phyloP scores from a whole-genome alignment of 2,797 vertebrate species.

The Intellagama lesueurii region DNA sequence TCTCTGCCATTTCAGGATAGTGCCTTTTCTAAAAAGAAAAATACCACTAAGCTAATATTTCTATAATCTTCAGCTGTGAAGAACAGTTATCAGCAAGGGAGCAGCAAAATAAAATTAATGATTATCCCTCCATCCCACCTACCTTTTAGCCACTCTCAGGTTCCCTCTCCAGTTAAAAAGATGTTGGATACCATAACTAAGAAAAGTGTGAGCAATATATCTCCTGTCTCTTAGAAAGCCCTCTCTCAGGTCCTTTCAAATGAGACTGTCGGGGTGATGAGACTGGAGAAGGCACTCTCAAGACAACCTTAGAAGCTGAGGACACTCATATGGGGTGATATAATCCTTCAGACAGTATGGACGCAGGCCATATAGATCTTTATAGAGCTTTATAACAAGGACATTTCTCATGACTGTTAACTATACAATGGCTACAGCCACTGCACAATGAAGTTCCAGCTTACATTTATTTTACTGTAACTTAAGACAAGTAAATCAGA shows the following conservation, averaged over 20 bases:
- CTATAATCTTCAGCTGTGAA: background rate
- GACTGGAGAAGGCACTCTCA: no score
- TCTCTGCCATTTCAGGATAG: slow-evolving; percentile 63
- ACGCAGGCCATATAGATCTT: no score
- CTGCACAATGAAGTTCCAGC: background rate
- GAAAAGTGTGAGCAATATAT: no score
- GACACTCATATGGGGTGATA: no score
- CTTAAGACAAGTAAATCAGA: background rate
- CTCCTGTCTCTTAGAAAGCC: no score
- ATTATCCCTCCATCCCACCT: background rate
- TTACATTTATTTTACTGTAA: background rate
- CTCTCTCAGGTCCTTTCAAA: no score
- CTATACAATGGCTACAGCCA: background rate
- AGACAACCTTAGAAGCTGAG: no score
- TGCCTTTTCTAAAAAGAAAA: slow-evolving; percentile 63
- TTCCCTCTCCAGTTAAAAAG: no score
- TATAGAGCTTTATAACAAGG: background rate
- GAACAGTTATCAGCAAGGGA: background rate
- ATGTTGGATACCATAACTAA: no score
- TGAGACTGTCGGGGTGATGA: no score
- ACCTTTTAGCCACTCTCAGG: no score
- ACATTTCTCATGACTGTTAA: background rate
- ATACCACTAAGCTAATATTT: background rate
- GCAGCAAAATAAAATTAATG: background rate
- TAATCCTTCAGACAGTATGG: no score